A percentile compares a stretch with the other conserved stretches of the same genome.
Evolutionary conservation across 1,140 invertebrate species (phyloP).

Genomic region (Sitophilus oryzae): DNA sequence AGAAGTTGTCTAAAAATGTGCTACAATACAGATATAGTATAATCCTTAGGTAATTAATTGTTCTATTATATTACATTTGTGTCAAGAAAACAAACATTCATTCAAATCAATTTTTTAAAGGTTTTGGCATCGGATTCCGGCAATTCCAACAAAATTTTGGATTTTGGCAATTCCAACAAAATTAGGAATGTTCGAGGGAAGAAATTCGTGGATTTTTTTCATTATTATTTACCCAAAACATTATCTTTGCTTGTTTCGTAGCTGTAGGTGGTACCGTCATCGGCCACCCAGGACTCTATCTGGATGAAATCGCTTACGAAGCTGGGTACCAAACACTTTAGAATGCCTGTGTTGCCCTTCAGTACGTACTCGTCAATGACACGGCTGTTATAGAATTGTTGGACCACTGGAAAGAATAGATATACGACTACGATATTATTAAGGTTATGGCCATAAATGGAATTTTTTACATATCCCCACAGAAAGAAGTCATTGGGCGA

Average conservation of each 20-base stretch:
- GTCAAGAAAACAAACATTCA: no score
- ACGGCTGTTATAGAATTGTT: conserved; percentile 77
- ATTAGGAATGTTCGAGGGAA: conserved; percentile 1
- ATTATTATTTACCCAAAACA: conserved; percentile 12
- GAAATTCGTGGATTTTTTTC: not conserved
- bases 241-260: conserved; percentile 28
- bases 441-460: no score
- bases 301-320: conserved; percentile 84
- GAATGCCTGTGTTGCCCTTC: conserved; percentile 76
- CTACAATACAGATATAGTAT: no score
- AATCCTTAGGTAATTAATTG: no score
- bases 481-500: no score
- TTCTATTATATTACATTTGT: no score
- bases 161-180: no score
- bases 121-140: conserved; percentile 13
- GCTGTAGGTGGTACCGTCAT: conserved; percentile 51
- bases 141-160: no score
- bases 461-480: no score
- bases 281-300: conserved; percentile 75
- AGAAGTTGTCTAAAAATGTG: no score
- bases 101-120: no score
- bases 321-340: conserved; percentile 81
- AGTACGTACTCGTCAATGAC: conserved; percentile 86
- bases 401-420: conserved; percentile 59
- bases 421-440: no score